These are phyloP conservation scores for Platycheirus rosarum DNA, from an alignment of 2,888 invertebrate species.

Conservation along the genomic window DNA sequence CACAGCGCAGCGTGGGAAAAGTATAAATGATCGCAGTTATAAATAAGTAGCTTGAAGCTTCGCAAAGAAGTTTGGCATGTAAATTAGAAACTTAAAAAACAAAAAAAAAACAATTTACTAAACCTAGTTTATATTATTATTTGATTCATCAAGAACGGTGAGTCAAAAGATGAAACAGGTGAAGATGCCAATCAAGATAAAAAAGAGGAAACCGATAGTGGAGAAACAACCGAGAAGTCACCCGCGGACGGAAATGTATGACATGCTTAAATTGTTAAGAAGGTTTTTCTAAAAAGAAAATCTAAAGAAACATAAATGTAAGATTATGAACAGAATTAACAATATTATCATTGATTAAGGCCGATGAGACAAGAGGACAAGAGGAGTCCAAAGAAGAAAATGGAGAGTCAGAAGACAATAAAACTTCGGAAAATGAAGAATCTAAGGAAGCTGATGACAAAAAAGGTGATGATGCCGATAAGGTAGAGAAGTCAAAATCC, in stretches of 20 bases:
- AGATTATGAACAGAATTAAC: constrained; percentile 34
- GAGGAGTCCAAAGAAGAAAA: constrained; percentile 67
- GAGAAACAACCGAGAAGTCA: constrained; percentile 59
- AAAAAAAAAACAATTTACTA: constrained; percentile 14
- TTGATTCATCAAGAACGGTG: constrained; percentile 51
- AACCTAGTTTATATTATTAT: constrained; percentile 16
- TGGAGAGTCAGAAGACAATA: constrained; percentile 60
- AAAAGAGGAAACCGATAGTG: constrained; percentile 45
- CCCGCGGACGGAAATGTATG: constrained; percentile 61
- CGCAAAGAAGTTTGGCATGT: constrained; percentile 55
- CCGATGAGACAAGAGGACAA: constrained; percentile 56
- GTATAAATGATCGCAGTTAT: constrained; percentile 3
- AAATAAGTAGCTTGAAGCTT: constrained; percentile 61
- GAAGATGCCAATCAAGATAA: constrained; percentile 50
- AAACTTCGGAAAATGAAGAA: constrained; percentile 40
- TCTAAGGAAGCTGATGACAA: constrained; percentile 26
- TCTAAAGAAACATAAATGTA: constrained; percentile 5
- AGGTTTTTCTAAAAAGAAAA: neutral
- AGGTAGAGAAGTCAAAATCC: constrained; percentile 10
- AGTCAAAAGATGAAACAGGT: constrained; percentile 60
- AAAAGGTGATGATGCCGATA: constrained; percentile 32
- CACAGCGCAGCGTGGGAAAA: constrained; percentile 50
- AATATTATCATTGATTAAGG: constrained; percentile 72
- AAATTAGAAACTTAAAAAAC: constrained; percentile 46
- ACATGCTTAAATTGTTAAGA: constrained; percentile 60